Evolutionary conservation across 2,888 invertebrate species (phyloP), one percentile per base, ranked within the genome.

Genomic region (Acrocera orbiculus): DNA sequence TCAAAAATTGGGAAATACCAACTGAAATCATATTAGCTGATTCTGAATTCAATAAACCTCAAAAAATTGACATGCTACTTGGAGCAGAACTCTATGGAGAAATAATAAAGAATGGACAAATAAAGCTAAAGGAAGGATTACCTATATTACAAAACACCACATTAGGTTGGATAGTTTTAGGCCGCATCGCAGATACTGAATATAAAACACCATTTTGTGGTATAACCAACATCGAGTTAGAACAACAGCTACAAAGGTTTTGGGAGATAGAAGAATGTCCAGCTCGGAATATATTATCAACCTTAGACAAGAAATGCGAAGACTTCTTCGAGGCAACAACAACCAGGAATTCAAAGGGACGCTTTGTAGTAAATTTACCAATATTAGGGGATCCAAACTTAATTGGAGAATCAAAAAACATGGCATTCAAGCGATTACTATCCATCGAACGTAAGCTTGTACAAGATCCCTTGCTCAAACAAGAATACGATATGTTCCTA

Each of bases 91-190:
- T n/a, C n/a, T n/a, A n/a, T n/a, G n/a, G n/a, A n/a, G n/a, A n/a
- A n/a, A n/a, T n/a, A n/a, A n/a, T n/a, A n/a, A n/a, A n/a, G n/a
- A n/a, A n/a, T n/a, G n/a, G n/a, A n/a, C n/a, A n/a, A n/a, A n/a
- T n/a, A n/a, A n/a, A 30, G 14, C 8, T 35, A 5, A 17, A 26
- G 17, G 2, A 3, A n/a, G 19, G 15, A 27, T 16, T 30, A 7
- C 30, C 27, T 17, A 17, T 26, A 16, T 26, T 40, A 10, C 37
- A 40, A 32, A 34, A 37, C n/a, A 36, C 28, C 5, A 4, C 14
- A n/a, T 22, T 36, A 17, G 36, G 36, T 5, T 36, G 34, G 36
- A 15, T 37, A 28, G 35, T 40, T n/a, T n/a, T n/a, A n/a, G n/a
- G n/a, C n/a, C n/a, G n/a, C n/a, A n/a, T n/a, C n/a, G n/a, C n/a